Conservation (phyloP, 2,888 invertebrate species). For the Xylocampa areola region DNA sequence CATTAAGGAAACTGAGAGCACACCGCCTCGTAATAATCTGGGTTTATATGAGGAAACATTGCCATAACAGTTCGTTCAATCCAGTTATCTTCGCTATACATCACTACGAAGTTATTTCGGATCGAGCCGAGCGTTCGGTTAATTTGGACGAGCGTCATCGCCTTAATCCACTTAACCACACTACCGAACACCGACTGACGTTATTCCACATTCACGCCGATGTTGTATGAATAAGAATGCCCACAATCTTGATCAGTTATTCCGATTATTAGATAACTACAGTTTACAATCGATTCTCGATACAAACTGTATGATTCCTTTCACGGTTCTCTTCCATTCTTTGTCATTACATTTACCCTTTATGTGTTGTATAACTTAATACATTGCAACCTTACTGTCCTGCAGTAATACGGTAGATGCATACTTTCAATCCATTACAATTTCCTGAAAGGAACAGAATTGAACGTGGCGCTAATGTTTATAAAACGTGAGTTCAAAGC, state of each 20-base stretch:
- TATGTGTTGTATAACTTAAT: conserved; percentile 7
- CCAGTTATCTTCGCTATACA: conserved; percentile 36
- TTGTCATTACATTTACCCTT: conserved; percentile 1
- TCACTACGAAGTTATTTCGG: conserved; percentile 51
- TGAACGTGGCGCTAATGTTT: conserved; percentile 7
- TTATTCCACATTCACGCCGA: conserved; percentile 44
- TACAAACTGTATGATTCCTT: background rate
- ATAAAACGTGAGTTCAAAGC: conserved; percentile 12
- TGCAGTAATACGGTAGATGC: conserved; percentile 10
- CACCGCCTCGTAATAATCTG: conserved; percentile 17
- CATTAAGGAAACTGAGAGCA: conserved; percentile 30
- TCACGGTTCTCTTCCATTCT: background rate
- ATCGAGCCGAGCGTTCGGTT: conserved; percentile 51
- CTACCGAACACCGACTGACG: conserved; percentile 47
- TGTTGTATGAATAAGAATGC: conserved; percentile 42
- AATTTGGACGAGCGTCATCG: conserved; percentile 60
- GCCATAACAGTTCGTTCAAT: conserved; percentile 45
- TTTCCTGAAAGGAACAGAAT: conserved; percentile 9
- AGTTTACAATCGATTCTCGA: conserved; percentile 1
- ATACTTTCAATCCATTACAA: conserved; percentile 20
- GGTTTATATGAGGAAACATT: conserved; percentile 28
- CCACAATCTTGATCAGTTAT: conserved; percentile 32
- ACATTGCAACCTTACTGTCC: background rate
- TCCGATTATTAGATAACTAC: too few relatives aligned
- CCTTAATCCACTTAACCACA: conserved; percentile 63